Base-by-base conservation (phyloP, 1,140 invertebrate genomes). In the Mamestra configurata region DNA sequence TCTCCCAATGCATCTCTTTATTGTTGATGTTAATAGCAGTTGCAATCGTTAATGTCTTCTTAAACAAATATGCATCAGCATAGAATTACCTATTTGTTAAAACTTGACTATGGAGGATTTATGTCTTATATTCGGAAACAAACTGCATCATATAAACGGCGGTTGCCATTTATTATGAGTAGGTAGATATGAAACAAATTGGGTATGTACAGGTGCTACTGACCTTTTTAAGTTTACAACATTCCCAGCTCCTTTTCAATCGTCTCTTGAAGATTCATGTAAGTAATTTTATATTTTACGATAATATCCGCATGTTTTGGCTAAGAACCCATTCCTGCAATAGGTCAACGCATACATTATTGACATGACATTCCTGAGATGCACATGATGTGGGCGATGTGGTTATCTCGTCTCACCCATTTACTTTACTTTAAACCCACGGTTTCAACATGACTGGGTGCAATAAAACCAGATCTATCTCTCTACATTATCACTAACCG, bases 281-380 rank as follows among this genome's bases (percentile, higher is more conserved):
- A 1, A 10, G 2, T 46, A 1, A 46, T 15, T 46, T 13, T 37
- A 64, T 15, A 18, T 15, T 18, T 64, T 4, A 6, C 5, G 40
- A 37, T 64, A 61, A 61, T 31, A 40, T 37, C 11, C 27, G 27
- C 37, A 66, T 64, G 40, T 64, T 64, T 64, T 64, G 7, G 11
- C 37, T 31, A 20, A 46, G 40, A 37, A 68, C 20, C 64, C 31
- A 49, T 68, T 68, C 22, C 40, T 46, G 18, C 64, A 1, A 68
- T 49, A 68, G 64, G 64, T 68, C 64, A 68, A 20, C 37, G 40
- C 22, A 24, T 71, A 31, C 24, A 71, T 71, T 70, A 70, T 71
- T 51, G 22, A 31, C 7, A 5, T 71, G 68, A 71, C 61, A 84
- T 81, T 79, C 79, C 73, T 59, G 51, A 27, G 46, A 6, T 40